Evolutionary conservation across 1,140 invertebrate genomes (phyloP), one percentile per base, ranked within the genome.

Genomic region (Micrasema minimum): DNA sequence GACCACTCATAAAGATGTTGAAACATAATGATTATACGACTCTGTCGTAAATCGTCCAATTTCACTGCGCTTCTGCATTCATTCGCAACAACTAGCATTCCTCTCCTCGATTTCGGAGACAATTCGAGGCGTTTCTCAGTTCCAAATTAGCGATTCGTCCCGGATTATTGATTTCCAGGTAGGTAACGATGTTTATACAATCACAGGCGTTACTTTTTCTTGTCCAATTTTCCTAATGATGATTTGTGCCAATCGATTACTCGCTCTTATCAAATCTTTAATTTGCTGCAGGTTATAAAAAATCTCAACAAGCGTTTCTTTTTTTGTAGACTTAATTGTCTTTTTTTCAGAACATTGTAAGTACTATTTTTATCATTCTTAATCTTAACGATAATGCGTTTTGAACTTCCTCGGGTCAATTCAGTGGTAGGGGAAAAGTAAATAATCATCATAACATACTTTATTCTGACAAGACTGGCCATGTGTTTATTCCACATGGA

Each of bases 91-190:
- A 48, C 37, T 31, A 41, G 16, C 68, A 46, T 46, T 46, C 53
- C 38, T 61, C 22, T 16, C 10, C 16, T 59, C 26, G 37, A 48
- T 61, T 57, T 35, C 55, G 38, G n/a, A 57, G 53, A 69, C 50
- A 69, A 61, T 69, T 69, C 53, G 53, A 59, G 26, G 41, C 51
- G 55, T 59, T 69, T 62, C 45, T 69, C 59, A 69, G 38, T 53
- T 62, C 35, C 41, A 69, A 69, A 69, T 69, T 62, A 50, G n/a
- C n/a, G 50, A 65, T 71, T 71, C 62, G 69, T 66, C 38, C 22
- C 71, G 48, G 57, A 68, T 69, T 69, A 69, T 65, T 65, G 71
- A 72, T 69, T 68, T 66, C 62, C 67, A 64, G 43, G 61, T 70
- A 70, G 64, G 61, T 70, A 70, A 53, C 35, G 31, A 35, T 38